A percentile compares a stretch with the other conserved stretches of the same genome.
These are phyloP conservation scores for Sebastiscus tertius DNA, from an alignment of 2,797 vertebrate species.

Conservation along the genomic window DNA sequence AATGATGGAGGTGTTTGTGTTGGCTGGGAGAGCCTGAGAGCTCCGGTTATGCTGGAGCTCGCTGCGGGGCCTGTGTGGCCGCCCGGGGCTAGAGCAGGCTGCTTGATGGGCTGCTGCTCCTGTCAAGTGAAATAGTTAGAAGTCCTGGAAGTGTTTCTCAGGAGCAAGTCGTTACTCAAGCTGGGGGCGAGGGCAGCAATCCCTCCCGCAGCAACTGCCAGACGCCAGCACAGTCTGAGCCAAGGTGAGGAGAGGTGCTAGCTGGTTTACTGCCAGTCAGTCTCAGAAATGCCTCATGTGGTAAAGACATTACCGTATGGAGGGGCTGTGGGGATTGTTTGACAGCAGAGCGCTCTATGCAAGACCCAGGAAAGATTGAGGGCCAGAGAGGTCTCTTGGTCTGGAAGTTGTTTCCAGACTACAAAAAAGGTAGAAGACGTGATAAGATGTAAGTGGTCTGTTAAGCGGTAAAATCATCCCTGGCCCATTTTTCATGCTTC, in stretches of 20 bases:
- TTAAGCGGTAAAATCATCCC: slow-evolving; percentile 29
- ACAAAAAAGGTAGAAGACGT: slow-evolving; percentile 43
- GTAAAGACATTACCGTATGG: slow-evolving; percentile 68
- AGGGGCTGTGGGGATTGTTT: slow-evolving; percentile 12
- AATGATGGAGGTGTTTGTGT: slow-evolving; percentile 67
- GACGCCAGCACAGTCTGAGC: slow-evolving; percentile 52
- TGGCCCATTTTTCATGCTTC: slow-evolving; percentile 22
- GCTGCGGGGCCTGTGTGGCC: slow-evolving; percentile 16
- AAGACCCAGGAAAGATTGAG: slow-evolving; percentile 7
- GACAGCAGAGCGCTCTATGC: slow-evolving; percentile 35
- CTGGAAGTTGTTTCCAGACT: slow-evolving; percentile 56
- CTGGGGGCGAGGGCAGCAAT: slow-evolving; percentile 19
- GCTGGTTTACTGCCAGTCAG: slow-evolving; percentile 55
- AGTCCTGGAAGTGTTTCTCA: slow-evolving; percentile 64
- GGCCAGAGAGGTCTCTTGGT: slow-evolving; percentile 8
- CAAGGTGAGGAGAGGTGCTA: slow-evolving; percentile 63
- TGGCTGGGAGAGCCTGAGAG: slow-evolving; percentile 57
- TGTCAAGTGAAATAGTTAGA: slow-evolving; percentile 51
- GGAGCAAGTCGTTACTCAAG: slow-evolving; percentile 50
- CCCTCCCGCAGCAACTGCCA: slow-evolving; percentile 33
- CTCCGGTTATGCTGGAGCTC: slow-evolving; percentile 22
- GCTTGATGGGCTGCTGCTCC: slow-evolving; percentile 31
- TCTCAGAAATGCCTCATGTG: slow-evolving; percentile 59
- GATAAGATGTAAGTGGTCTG: slow-evolving; percentile 36
- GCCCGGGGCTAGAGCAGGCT: slow-evolving; percentile 19